These are phyloP conservation scores for Cheiracanthium punctorium DNA, from an alignment of 2,888 invertebrate genomes.

Conservation along the genomic window DNA sequence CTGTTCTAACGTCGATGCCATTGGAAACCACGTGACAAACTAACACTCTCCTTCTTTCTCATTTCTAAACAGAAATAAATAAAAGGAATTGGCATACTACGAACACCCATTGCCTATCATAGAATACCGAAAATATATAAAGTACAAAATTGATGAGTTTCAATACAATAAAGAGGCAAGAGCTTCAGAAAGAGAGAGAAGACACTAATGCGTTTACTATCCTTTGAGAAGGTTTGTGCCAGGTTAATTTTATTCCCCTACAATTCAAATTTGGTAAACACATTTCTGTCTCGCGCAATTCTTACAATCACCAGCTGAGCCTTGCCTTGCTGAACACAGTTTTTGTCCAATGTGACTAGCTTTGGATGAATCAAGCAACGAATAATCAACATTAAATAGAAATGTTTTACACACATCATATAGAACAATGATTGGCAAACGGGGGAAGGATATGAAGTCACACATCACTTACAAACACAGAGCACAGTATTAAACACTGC, in stretches of 20 bases:
- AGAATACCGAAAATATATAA: constrained; percentile 53
- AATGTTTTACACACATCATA: constrained; percentile 14
- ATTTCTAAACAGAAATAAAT: constrained; percentile 48
- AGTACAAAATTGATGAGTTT: constrained; percentile 55
- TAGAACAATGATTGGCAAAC: constrained; percentile 43
- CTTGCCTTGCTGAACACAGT: constrained; percentile 38
- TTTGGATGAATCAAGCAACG: constrained; percentile 47
- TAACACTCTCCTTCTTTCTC: neutral
- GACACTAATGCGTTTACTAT: neutral
- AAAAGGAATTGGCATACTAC: constrained; percentile 47
- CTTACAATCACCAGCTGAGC: constrained; percentile 19
- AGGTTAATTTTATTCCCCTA: too few species aligned
- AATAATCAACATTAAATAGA: constrained; percentile 47
- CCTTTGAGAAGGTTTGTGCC: neutral
- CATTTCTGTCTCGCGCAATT: neutral
- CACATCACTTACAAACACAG: constrained; percentile 34
- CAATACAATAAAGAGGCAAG: constrained; percentile 42
- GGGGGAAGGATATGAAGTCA: constrained; percentile 49
- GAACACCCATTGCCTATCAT: constrained; percentile 43
- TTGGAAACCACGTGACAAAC: neutral
- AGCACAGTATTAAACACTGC: neutral
- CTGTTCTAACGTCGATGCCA: too few species aligned
- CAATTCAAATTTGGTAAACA: constrained; percentile 5
- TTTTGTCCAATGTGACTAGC: constrained; percentile 49
- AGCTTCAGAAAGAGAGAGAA: constrained; percentile 8